These are phyloP conservation scores for Sycophaga agraensis DNA, from an alignment of 1,140 invertebrate genomes.

Conservation along the genomic window DNA sequence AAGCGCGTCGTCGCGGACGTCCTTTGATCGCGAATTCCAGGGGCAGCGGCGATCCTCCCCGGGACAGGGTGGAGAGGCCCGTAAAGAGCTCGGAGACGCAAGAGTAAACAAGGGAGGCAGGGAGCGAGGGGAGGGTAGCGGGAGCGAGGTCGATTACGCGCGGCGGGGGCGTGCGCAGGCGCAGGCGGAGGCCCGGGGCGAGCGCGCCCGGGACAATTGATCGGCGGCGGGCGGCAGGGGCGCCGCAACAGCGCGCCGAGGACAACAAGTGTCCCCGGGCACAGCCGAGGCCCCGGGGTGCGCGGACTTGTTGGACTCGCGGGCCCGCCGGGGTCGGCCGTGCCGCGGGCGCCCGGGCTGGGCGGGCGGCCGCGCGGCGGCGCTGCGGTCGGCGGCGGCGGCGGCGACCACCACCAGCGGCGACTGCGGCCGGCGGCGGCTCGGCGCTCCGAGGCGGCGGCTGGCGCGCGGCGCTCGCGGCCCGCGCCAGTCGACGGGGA, in stretches of 20 bases:
- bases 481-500: conserved; percentile 4
- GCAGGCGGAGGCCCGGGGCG: too few relatives aligned
- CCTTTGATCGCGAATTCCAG: background rate
- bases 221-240: background rate
- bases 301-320: background rate
- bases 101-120: background rate
- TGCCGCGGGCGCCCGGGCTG: background rate
- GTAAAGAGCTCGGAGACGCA: too few relatives aligned
- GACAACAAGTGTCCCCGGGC: background rate
- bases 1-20: background rate
- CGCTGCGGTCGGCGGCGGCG: background rate
- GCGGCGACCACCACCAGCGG: background rate
- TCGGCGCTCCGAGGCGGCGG: background rate
- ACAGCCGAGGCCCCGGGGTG: background rate
- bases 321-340: background rate
- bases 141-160: background rate
- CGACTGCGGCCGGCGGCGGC: background rate
- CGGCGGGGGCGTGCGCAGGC: too few relatives aligned
- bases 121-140: background rate
- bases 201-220: background rate
- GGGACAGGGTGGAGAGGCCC: background rate
- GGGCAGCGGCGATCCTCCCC: background rate
- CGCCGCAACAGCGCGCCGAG: background rate
- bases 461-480: background rate
- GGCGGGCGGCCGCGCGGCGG: background rate